A percentile compares a stretch with the other conserved stretches of the same genome.
Evolutionary conservation across 2,113 vertebrate species (phyloP).

Genomic region (Oriolus oriolus): DNA sequence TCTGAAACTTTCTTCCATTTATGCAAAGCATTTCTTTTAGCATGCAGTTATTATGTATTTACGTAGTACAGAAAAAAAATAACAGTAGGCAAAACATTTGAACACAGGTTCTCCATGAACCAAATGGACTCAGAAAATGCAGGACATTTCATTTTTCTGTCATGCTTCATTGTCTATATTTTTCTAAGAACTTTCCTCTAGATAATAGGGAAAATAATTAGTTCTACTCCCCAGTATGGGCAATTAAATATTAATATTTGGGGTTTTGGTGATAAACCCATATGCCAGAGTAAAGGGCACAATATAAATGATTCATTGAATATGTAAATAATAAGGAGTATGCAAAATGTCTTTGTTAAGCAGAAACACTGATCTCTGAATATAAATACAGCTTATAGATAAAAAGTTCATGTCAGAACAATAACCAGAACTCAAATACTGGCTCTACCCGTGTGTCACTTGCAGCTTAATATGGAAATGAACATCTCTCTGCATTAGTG

Average conservation of each 20-base stretch:
- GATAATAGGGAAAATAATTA: not conserved
- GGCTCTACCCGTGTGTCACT: not conserved
- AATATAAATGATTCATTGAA: not conserved
- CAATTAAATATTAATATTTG: not conserved
- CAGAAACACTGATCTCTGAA: not conserved
- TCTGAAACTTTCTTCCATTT: not conserved
- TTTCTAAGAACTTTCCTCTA: not conserved
- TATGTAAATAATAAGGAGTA: not conserved
- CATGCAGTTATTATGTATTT: not conserved
- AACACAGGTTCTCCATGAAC: not conserved
- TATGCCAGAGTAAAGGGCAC: not conserved
- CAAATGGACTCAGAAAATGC: not conserved
- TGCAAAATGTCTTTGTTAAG: not conserved
- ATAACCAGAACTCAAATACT: not conserved
- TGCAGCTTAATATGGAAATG: not conserved
- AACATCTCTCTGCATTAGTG: not conserved
- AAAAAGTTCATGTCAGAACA: not conserved
- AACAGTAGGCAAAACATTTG: fast-evolving
- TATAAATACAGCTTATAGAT: not conserved
- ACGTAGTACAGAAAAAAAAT: not conserved
- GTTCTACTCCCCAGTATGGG: not conserved
- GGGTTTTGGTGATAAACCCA: not conserved
- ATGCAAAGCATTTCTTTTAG: not conserved
- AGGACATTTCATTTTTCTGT: not conserved
- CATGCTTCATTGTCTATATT: not conserved